phyloP scores from a whole-genome alignment of 2,888 invertebrate genomes.

The Tipula helvola region DNA sequence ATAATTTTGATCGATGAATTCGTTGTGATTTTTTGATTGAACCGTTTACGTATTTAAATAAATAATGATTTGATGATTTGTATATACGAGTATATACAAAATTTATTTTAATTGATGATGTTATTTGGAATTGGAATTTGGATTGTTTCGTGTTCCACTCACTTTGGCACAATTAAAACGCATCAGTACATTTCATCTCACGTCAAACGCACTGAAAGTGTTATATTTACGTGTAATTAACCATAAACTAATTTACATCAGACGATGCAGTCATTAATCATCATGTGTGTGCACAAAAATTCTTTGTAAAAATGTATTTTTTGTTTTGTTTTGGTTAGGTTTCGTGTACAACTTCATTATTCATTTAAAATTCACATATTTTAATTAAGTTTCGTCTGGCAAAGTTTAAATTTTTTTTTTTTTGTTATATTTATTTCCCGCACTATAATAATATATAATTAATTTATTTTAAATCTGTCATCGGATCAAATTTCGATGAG shows the following conservation, averaged over 20 bases:
- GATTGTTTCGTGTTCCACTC: not conserved
- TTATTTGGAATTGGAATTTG: not conserved
- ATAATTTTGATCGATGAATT: not conserved
- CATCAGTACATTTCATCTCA: not conserved
- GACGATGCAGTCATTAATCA: not conserved
- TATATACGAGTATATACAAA: too few species aligned
- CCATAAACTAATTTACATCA: not conserved
- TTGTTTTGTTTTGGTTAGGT: not conserved
- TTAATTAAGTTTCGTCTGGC: conserved; percentile 5
- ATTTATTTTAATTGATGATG: not conserved
- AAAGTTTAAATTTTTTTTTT: not conserved
- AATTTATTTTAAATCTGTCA: not conserved
- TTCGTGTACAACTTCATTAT: not conserved
- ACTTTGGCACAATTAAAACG: not conserved
- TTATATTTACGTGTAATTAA: not conserved
- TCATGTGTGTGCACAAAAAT: not conserved
- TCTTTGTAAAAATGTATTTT: not conserved
- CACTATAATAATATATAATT: not conserved
- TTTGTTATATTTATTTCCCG: not conserved
- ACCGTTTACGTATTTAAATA: not conserved
- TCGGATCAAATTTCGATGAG: conserved; percentile 7
- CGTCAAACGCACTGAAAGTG: not conserved
- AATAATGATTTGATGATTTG: not conserved
- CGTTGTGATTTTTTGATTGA: not conserved
- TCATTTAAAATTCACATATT: not conserved